Base-by-base conservation (phyloP, 2,113 vertebrate species). In the Phodopus roborovskii region DNA sequence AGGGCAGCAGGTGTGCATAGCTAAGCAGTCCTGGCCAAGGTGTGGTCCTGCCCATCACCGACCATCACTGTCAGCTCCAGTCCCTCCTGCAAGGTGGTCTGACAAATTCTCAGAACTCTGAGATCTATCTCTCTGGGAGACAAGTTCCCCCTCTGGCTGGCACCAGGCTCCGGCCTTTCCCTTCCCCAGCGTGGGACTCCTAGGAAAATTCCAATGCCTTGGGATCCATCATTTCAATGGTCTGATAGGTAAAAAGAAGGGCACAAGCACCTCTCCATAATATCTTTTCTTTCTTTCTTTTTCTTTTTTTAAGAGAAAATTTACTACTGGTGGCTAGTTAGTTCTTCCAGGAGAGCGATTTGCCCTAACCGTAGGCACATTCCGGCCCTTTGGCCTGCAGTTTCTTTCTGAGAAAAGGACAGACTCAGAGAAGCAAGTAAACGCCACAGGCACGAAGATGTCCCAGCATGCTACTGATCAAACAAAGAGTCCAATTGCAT, bases 371-470 rank as follows among this genome's bases (percentile, higher is more conserved):
- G 0, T 3, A 12, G 39, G 33, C 0, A 19, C 0, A 0, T 11
- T 15, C 26, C 0, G 70, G 30, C 20, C 42, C 36, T 22, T 50
- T 2, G 7, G 5, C 77, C 91, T 13, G 71, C 9, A 0, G 1
- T 7, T 24, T 6, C 0, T 50, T 45, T 22, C 60, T 1, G 11
- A 56, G 48, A 33, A 8, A 0, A 1, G 5, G 16, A 39, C 1
- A 5, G 2, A 3, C 48, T 1, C 0, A 39, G 4, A 36, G 84
- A 20, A 68, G 24, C 50, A 30, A 68, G 24, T 42, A 30, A 68
- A 20, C 0, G 1, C 45, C 28, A 0, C 1, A 0, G 2, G 3
- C 5, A 11, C 1, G 1, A 42, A 42, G 48, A 16, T 20, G 39
- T 53, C 60, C 36, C 0, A 0, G 88, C 33, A 48, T 0, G 1